Evolutionary conservation across 1,140 invertebrate species (phyloP), one percentile per base, ranked within the genome.

Genomic region (Calliphora vicina): DNA sequence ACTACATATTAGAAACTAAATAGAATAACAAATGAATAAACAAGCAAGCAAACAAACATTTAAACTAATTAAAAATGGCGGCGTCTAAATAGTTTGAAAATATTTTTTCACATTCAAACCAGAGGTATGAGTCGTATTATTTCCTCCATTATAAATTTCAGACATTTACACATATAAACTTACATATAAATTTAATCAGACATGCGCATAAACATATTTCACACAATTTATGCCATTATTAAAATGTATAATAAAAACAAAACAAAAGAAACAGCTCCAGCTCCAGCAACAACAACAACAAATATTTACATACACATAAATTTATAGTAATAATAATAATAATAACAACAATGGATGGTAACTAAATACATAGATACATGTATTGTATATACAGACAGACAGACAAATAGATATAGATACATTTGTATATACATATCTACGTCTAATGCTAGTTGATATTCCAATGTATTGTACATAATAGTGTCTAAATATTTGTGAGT

Each of bases 21-120:
- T 35, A 35, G 35, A 35, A 35, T 35, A 35, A 8, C 10, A 35
- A 35, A 35, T 35, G 35, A 2, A 35, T 35, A 35, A 35, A 35
- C 5, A 35, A 35, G 10, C 4, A 0, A 50, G 15, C 45, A 50
- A 50, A 35, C 17, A n/a, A 50, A 50, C 45, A 6, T 67, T 25
- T 23, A 67, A 67, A 67, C 20, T 67, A 67, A 67, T 67, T 67
- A 67, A 67, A 67, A 67, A 67, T 67, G 61, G 61, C 61, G 61
- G 61, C 61, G 61, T 25, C 61, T 67, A 67, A 20, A 67, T 67
- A 67, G 61, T 67, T 67, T 67, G n/a, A 23, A 67, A 20, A 23
- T 10, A 67, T 67, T 2, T 67, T 67, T 67, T n/a, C 50, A 57
- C 15, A 57, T 57, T 5, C 50, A 57, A n/a, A 57, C 50, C 5